phyloP scores from a whole-genome alignment of 2,888 invertebrate genomes.

The Polydesmus complanatus region DNA sequence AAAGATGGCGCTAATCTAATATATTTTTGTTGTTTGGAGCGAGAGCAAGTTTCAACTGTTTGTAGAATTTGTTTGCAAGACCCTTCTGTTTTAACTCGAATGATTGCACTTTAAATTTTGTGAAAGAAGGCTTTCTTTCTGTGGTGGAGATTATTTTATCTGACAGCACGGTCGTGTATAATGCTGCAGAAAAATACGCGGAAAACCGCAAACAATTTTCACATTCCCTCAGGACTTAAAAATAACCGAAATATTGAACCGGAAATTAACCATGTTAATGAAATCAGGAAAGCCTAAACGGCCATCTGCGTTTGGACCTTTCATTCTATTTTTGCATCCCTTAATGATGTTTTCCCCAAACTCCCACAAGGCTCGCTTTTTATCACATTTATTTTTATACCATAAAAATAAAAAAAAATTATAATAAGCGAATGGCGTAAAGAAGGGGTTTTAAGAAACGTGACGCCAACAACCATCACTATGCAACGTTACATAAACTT shows the following conservation, averaged over 20 bases:
- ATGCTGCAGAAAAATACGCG: too few relatives aligned
- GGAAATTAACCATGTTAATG: slow-evolving; percentile 10
- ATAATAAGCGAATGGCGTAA: not conserved
- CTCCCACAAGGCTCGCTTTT: not conserved
- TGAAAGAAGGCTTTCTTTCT: too few relatives aligned
- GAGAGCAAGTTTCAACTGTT: too few relatives aligned
- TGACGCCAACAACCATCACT: not conserved
- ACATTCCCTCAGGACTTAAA: not conserved
- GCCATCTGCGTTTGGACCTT: not conserved
- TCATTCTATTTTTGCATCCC: not conserved
- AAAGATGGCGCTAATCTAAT: too few relatives aligned
- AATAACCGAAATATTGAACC: not conserved
- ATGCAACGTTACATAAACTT: not conserved
- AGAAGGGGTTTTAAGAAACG: not conserved
- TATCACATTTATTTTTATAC: not conserved
- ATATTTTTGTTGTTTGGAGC: too few relatives aligned
- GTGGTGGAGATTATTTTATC: not conserved
- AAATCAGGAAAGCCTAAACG: slow-evolving; percentile 11
- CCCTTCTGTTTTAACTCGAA: too few relatives aligned
- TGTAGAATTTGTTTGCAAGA: too few relatives aligned
- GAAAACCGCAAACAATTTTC: slow-evolving; percentile 1
- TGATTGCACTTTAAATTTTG: too few relatives aligned
- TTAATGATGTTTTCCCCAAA: not conserved
- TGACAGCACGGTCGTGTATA: not conserved
- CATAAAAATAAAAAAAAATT: not conserved